Percentiles rank a stretch among this genome's conserved stretches.
phyloP scores from a whole-genome alignment of 2,113 vertebrate species.

The Heliornis fulica region DNA sequence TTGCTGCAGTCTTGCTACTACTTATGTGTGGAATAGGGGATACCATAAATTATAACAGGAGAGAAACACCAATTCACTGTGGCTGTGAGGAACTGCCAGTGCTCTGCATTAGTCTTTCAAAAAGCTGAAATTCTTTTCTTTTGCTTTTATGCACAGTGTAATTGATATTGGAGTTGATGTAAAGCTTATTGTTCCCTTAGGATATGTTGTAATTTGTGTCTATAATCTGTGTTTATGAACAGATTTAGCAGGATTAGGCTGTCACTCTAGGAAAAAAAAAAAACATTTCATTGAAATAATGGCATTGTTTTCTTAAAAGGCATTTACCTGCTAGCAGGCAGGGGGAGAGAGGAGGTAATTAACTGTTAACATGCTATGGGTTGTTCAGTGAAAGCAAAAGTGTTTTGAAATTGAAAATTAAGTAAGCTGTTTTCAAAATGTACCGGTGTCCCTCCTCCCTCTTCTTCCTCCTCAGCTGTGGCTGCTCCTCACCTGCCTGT shows the following conservation, averaged over 20 bases:
- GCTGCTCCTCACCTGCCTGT: background rate
- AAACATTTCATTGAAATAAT: background rate
- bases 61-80: background rate
- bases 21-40: background rate
- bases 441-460: background rate
- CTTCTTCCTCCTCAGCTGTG: background rate
- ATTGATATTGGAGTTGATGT: background rate
- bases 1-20: background rate
- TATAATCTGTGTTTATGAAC: background rate
- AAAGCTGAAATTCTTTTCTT: background rate
- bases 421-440: background rate
- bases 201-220: background rate
- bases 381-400: background rate
- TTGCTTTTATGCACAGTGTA: background rate
- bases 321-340: background rate
- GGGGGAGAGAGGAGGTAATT: background rate
- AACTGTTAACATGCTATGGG: background rate
- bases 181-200: background rate
- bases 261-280: background rate
- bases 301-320: background rate
- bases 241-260: background rate
- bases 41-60: background rate
- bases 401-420: background rate
- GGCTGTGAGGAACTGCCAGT: background rate
- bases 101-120: background rate